These are phyloP conservation scores for Bombycilla garrulus DNA, from an alignment of 2,113 vertebrate species.

Conservation along the genomic window DNA sequence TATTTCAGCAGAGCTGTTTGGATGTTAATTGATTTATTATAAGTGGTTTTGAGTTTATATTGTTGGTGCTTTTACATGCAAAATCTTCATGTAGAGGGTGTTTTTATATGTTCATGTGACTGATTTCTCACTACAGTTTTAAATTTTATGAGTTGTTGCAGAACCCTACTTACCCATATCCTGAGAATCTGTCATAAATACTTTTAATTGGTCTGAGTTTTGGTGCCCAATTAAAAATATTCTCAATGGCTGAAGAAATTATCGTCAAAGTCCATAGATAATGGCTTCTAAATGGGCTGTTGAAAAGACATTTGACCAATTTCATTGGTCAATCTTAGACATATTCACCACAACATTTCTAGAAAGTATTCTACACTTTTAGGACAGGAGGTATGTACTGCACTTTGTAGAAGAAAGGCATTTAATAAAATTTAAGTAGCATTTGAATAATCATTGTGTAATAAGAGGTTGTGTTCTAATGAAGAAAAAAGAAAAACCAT, in stretches of 20 bases:
- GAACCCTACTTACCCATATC: not conserved
- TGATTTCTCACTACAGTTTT: not conserved
- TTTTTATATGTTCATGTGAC: not conserved
- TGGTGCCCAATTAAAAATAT: not conserved
- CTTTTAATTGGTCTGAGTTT: not conserved
- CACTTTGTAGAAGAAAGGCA: not conserved
- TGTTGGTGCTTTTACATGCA: not conserved
- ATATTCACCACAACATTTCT: not conserved
- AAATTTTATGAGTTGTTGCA: not conserved
- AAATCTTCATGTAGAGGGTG: not conserved
- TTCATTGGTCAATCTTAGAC: not conserved
- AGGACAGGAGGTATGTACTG: not conserved
- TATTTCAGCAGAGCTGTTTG: not conserved
- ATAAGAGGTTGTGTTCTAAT: not conserved
- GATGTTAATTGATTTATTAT: not conserved
- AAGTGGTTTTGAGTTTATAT: not conserved
- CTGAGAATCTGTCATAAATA: not conserved
- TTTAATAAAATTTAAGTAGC: not conserved
- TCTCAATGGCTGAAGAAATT: not conserved
- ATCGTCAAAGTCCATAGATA: not conserved
- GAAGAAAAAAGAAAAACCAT: not conserved
- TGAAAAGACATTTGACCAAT: not conserved
- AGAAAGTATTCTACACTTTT: not conserved
- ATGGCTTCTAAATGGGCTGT: not conserved
- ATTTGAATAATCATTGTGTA: not conserved